These are phyloP conservation scores for Girardinichthys multiradiatus DNA, from an alignment of 2,113 vertebrate species.

Conservation along the genomic window DNA sequence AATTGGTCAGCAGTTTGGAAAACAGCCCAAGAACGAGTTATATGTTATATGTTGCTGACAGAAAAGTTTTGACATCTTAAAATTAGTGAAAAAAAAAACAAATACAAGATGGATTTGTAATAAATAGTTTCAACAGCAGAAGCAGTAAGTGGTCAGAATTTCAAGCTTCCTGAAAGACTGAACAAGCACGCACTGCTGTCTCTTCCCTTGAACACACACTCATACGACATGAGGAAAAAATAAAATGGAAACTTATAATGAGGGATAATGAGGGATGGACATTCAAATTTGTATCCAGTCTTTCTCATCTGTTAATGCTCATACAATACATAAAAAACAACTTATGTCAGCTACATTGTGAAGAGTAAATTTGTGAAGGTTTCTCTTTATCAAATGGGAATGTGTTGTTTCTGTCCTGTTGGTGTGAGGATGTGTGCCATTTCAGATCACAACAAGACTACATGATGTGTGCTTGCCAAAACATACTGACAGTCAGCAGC, in stretches of 20 bases:
- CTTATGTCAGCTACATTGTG: slow-evolving; percentile 49
- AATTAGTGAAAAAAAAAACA: not conserved
- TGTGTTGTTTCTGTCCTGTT: slow-evolving; percentile 25
- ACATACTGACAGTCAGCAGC: slow-evolving; percentile 11
- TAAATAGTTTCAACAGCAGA: not conserved
- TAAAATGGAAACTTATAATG: too few relatives aligned
- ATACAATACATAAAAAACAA: not conserved
- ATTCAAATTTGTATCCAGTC: too few relatives aligned
- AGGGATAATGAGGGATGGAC: too few relatives aligned
- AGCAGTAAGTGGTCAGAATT: not conserved
- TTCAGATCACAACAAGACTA: slow-evolving; percentile 51
- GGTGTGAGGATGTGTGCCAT: slow-evolving; percentile 9
- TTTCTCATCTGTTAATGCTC: too few relatives aligned
- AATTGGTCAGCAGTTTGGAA: not conserved
- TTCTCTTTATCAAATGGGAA: slow-evolving; percentile 29
- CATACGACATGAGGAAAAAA: too few relatives aligned
- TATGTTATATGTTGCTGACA: not conserved
- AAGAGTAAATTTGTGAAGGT: slow-evolving; percentile 44
- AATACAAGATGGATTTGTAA: not conserved
- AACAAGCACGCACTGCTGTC: not conserved
- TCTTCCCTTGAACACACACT: too few relatives aligned
- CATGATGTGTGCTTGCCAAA: slow-evolving; percentile 55
- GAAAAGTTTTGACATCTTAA: not conserved
- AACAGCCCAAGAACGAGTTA: not conserved
- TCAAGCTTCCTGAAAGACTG: not conserved